A percentile compares a stretch with the other conserved stretches of the same genome.
Evolutionary conservation across 2,888 invertebrate genomes (phyloP).

Genomic region (Nycteola revayana): DNA sequence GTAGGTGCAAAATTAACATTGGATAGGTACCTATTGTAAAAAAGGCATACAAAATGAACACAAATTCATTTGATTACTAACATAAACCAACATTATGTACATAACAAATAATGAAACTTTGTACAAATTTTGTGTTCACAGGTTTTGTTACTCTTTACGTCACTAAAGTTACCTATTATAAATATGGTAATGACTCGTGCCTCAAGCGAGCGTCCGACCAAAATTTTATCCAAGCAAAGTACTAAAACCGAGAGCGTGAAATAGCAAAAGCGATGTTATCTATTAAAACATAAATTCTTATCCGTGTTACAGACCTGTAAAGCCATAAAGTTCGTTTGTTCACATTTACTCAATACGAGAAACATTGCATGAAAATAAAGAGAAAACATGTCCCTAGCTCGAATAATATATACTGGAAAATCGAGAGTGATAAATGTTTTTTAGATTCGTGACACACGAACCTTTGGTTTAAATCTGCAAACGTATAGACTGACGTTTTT

Average conservation of each 20-base stretch:
- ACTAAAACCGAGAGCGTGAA: slow-evolving; percentile 13
- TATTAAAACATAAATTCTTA: slow-evolving; percentile 35
- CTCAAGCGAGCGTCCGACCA: slow-evolving; percentile 2
- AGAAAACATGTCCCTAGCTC: slow-evolving; percentile 44
- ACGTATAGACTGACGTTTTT: slow-evolving; percentile 69
- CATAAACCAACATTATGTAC: too few relatives aligned
- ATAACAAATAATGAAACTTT: too few relatives aligned
- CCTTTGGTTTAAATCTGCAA: slow-evolving; percentile 68
- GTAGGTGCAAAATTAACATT: too few relatives aligned
- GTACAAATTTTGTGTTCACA: too few relatives aligned
- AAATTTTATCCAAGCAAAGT: slow-evolving; percentile 14
- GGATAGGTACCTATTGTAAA: too few relatives aligned
- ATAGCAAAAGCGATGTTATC: slow-evolving; percentile 21
- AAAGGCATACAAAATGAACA: too few relatives aligned
- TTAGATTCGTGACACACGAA: slow-evolving; percentile 60
- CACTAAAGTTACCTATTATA: too few relatives aligned
- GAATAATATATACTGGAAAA: slow-evolving; percentile 45
- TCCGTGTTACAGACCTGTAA: slow-evolving; percentile 24
- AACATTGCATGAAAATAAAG: slow-evolving; percentile 52
- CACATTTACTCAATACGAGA: slow-evolving; percentile 36
- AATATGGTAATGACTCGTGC: too few relatives aligned
- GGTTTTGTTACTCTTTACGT: too few relatives aligned
- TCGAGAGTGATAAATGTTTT: slow-evolving; percentile 68
- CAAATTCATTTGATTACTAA: too few relatives aligned
- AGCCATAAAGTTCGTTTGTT: slow-evolving; percentile 26